Evolutionary conservation across 2,797 vertebrate genomes (phyloP).

Genomic region (Rhinichthys osculus): DNA sequence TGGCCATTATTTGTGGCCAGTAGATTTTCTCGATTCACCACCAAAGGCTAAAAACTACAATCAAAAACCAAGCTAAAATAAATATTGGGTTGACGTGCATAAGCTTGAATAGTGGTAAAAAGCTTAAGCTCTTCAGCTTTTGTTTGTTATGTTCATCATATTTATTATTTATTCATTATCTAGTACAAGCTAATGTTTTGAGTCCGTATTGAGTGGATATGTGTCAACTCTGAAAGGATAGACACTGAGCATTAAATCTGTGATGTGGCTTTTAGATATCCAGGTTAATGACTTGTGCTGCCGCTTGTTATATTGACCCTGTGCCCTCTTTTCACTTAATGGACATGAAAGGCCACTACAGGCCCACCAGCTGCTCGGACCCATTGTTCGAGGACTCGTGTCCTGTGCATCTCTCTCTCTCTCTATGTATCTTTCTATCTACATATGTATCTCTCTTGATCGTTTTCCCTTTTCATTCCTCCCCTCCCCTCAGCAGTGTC

Average conservation of each 20-base stretch:
- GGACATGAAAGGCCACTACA: conserved; percentile 47
- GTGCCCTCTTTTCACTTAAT: conserved; percentile 59
- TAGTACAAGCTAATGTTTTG: neutral
- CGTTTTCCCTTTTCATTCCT: conserved; percentile 12
- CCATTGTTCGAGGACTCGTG: conserved; percentile 14
- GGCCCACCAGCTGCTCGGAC: conserved; percentile 19
- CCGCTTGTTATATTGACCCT: conserved; percentile 59
- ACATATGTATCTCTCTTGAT: conserved; percentile 14
- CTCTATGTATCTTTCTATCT: neutral
- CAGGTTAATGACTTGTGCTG: conserved; percentile 56
- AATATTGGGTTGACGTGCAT: neutral
- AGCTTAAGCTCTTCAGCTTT: neutral
- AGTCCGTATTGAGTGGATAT: neutral
- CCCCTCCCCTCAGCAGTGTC: conserved; percentile 19
- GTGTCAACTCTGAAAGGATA: conserved; percentile 8
- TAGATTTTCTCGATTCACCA: neutral
- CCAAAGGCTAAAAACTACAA: neutral
- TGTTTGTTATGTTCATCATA: neutral
- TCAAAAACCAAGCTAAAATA: neutral
- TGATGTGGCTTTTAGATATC: conserved; percentile 61
- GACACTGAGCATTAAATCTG: neutral
- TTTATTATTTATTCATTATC: neutral
- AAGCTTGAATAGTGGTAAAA: neutral
- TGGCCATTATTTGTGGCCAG: neutral
- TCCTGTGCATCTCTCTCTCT: conserved; percentile 1